phyloP scores from a whole-genome alignment of 2,113 vertebrate genomes.

The Neomonachus schauinslandi region DNA sequence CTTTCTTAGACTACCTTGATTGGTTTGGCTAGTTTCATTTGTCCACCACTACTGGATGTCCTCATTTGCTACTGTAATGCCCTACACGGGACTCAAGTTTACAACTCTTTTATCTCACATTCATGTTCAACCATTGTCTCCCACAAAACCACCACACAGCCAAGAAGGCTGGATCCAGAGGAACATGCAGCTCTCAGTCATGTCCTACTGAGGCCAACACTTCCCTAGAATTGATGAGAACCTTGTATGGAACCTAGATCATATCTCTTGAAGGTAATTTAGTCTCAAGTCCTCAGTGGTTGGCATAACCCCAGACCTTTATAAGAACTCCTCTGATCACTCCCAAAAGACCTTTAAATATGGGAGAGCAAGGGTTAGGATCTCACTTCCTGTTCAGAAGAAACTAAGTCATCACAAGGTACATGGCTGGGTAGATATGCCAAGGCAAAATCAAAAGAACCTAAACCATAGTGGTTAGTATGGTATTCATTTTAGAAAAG shows the following conservation, averaged over 20 bases:
- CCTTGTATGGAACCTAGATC: not conserved
- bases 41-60: not conserved
- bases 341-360: not conserved
- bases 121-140: not conserved
- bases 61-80: not conserved
- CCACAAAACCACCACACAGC: not conserved
- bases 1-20: not conserved
- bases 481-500: not conserved
- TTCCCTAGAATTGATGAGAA: not conserved
- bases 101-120: not conserved
- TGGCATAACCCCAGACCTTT: not conserved
- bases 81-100: not conserved
- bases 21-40: not conserved
- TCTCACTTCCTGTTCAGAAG: not conserved
- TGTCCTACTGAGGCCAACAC: not conserved
- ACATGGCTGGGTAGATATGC: not conserved
- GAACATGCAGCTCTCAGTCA: not conserved
- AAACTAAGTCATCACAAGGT: not conserved
- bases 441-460: not conserved
- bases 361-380: not conserved
- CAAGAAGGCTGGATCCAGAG: not conserved
- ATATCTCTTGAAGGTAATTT: not conserved
- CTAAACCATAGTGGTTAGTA: not conserved
- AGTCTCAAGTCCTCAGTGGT: not conserved
- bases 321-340: not conserved